These are phyloP conservation scores for Gavialis gangeticus DNA, from an alignment of 2,113 vertebrate species.

Conservation along the genomic window DNA sequence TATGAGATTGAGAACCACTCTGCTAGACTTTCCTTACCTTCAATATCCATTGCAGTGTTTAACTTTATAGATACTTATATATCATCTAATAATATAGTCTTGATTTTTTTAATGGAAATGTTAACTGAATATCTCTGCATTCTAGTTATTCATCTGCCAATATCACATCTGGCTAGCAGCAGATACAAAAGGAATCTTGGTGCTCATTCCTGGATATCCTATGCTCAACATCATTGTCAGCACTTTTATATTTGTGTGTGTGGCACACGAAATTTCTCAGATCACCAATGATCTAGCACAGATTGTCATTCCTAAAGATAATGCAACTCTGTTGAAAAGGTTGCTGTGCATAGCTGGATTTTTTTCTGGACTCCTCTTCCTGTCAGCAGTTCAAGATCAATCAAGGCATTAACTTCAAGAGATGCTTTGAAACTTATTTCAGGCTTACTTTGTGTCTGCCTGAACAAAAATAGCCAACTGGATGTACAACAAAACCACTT, in stretches of 20 bases:
- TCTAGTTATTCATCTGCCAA: conserved; percentile 97
- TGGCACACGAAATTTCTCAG: conserved; percentile 96
- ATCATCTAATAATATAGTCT: not conserved
- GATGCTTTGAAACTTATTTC: conserved; percentile 34
- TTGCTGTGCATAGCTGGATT: conserved; percentile 82
- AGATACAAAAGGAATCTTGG: conserved; percentile 95
- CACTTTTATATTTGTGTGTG: conserved; percentile 98
- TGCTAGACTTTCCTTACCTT: too few relatives aligned
- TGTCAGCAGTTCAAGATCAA: conserved; percentile 81
- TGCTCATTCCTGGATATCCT: conserved; percentile 94
- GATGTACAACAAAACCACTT: conserved; percentile 2
- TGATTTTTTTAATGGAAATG: not conserved
- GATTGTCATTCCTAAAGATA: conserved; percentile 95
- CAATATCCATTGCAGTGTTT: not conserved
- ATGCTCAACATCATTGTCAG: conserved; percentile 94
- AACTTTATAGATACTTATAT: not conserved
- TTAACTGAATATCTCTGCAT: conserved; percentile 16
- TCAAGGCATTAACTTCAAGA: conserved; percentile 59
- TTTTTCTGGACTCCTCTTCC: conserved; percentile 83
- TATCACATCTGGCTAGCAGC: conserved; percentile 99
- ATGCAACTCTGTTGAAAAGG: conserved; percentile 87
- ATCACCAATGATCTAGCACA: conserved; percentile 97
- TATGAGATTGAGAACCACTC: too few relatives aligned
- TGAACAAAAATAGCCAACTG: conserved; percentile 54
- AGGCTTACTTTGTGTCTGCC: conserved; percentile 50